These are phyloP conservation scores for Elanus axillaris DNA, from an alignment of 2,113 vertebrate genomes.

Conservation along the genomic window DNA sequence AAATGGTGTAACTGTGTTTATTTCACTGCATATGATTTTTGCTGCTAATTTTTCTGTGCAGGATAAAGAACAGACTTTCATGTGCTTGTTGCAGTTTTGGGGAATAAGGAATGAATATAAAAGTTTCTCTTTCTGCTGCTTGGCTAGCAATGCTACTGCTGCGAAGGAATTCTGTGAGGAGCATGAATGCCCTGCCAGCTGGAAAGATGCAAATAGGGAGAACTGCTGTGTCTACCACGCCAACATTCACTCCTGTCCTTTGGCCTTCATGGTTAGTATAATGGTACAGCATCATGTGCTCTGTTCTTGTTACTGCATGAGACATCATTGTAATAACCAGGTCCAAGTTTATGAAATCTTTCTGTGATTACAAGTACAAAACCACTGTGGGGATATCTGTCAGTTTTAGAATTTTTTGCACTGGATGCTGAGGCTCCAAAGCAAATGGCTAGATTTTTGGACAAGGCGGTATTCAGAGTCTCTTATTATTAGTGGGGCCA, in stretches of 20 bases:
- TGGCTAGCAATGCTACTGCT: constrained; percentile 55
- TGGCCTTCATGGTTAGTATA: constrained; percentile 79
- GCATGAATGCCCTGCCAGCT: constrained; percentile 76
- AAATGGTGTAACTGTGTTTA: neutral
- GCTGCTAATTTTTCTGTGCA: neutral
- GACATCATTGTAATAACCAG: neutral
- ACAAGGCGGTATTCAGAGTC: neutral
- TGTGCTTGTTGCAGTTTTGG: neutral
- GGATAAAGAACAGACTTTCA: neutral
- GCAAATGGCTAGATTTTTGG: neutral
- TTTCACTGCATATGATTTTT: neutral
- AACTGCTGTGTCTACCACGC: constrained; percentile 86
- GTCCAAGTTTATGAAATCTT: neutral
- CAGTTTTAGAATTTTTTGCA: neutral
- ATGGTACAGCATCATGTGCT: neutral
- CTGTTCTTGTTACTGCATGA: neutral
- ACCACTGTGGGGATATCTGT: neutral
- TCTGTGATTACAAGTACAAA: neutral
- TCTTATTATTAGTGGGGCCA: neutral
- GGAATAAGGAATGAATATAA: neutral
- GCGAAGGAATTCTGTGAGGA: constrained; percentile 82
- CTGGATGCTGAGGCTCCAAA: neutral
- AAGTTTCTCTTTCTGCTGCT: neutral
- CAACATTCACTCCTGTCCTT: constrained; percentile 86
- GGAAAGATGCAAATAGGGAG: constrained; percentile 81